Percentiles rank a stretch among this genome's conserved stretches.
Evolutionary conservation across 1,140 invertebrate species (phyloP).

Genomic region (Drosophila pectinifera): DNA sequence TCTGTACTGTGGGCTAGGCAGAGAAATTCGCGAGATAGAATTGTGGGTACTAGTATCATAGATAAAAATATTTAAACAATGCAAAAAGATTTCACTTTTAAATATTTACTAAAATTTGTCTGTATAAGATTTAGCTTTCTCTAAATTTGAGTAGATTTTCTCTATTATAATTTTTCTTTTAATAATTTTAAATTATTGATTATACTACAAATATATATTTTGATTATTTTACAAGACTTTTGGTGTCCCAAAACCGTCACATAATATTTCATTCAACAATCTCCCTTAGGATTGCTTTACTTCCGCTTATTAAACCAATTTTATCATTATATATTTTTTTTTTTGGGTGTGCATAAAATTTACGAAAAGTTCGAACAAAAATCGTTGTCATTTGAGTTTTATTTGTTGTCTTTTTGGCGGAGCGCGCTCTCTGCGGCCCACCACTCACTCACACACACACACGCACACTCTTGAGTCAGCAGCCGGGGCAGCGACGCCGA

Average conservation of each 20-base stretch:
- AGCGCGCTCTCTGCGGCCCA: constrained; percentile 5
- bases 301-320: constrained; percentile 20
- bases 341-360: constrained; percentile 18
- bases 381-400: constrained; percentile 39
- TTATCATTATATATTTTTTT: background rate
- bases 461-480: constrained; percentile 47
- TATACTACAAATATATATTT: too few species aligned
- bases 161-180: too few species aligned
- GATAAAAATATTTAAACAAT: too few species aligned
- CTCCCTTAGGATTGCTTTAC: background rate
- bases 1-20: too few species aligned
- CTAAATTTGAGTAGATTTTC: too few species aligned
- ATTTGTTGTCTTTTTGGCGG: constrained; percentile 16
- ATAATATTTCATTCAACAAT: background rate
- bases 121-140: too few species aligned
- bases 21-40: too few species aligned
- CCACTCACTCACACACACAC: constrained; percentile 20
- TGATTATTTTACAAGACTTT: background rate
- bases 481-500: constrained; percentile 35
- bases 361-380: constrained; percentile 18
- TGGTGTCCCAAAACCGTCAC: background rate
- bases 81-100: too few species aligned
- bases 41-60: too few species aligned
- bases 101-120: too few species aligned
- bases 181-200: too few species aligned